phyloP scores from a whole-genome alignment of 2,113 vertebrate species.

The Tricholaema leucomelas region DNA sequence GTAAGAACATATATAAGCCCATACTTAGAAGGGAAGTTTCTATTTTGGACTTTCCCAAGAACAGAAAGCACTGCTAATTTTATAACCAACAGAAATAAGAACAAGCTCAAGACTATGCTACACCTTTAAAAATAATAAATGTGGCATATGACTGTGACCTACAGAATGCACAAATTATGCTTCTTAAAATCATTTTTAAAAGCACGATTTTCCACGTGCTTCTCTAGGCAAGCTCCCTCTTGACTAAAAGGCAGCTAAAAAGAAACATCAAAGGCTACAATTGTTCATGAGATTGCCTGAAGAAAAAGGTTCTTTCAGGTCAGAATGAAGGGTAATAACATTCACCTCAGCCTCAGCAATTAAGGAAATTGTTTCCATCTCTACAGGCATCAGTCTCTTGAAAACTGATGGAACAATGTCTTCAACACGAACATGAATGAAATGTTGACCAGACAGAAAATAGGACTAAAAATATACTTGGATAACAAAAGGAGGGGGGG shows the following conservation, averaged over 20 bases:
- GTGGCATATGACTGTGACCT: neutral
- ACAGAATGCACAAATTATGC: neutral
- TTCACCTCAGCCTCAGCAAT: conserved; percentile 30
- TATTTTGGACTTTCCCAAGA: conserved; percentile 21
- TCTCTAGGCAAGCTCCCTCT: neutral
- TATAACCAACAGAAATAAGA: conserved; percentile 3
- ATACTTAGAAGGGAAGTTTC: conserved; percentile 13
- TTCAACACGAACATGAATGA: conserved; percentile 49
- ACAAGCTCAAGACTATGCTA: neutral
- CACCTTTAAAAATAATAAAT: conserved; percentile 8
- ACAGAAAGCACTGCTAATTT: conserved; percentile 21
- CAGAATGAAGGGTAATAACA: conserved; percentile 25
- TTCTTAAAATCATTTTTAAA: conserved; percentile 14
- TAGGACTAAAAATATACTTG: conserved; percentile 39
- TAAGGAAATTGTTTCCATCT: conserved; percentile 49
- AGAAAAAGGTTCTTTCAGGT: conserved; percentile 50
- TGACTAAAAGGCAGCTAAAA: neutral
- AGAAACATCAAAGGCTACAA: conserved; percentile 40
- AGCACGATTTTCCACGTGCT: neutral
- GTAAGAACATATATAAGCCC: neutral
- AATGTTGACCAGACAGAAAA: conserved; percentile 43
- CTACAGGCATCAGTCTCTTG: neutral
- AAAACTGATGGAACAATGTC: conserved; percentile 22
- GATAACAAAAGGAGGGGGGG: conserved; percentile 5
- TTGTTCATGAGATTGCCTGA: neutral